A percentile compares a stretch with the other conserved stretches of the same genome.
Evolutionary conservation across 2,113 vertebrate species (phyloP).

Genomic region (Agelaius phoeniceus): DNA sequence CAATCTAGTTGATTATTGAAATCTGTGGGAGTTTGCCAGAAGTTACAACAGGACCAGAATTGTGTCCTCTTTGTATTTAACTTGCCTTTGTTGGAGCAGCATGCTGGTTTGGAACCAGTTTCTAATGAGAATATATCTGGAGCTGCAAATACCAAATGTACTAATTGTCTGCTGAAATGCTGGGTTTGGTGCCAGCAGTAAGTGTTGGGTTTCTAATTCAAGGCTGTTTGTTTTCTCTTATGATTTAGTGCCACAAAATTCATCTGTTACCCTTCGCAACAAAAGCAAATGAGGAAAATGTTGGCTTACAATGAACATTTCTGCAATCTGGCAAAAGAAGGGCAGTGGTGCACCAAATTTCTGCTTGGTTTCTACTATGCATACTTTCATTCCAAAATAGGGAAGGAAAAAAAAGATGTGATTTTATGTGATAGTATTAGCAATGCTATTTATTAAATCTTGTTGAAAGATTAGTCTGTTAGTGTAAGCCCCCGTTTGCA

Average conservation of each 20-base stretch:
- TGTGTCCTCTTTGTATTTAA: background rate
- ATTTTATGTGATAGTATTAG: background rate
- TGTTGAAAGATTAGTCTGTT: conserved; percentile 32
- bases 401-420: background rate
- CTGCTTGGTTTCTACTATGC: background rate
- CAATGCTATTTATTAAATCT: background rate
- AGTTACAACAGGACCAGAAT: background rate
- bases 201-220: background rate
- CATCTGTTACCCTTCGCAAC: background rate
- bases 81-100: conserved; percentile 36
- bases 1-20: conserved; percentile 32
- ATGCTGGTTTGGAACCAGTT: conserved; percentile 22
- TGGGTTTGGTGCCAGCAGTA: conserved; percentile 22
- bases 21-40: conserved; percentile 37
- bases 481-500: background rate
- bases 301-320: background rate
- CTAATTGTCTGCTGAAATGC: conserved; percentile 42
- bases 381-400: background rate
- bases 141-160: conserved; percentile 21
- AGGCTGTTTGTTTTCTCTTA: conserved; percentile 8
- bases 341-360: background rate
- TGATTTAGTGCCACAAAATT: conserved; percentile 9
- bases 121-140: conserved; percentile 21
- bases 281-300: background rate
- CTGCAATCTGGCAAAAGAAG: background rate